Conservation (phyloP, 2,888 invertebrate species). For the Agrotis ipsilon region DNA sequence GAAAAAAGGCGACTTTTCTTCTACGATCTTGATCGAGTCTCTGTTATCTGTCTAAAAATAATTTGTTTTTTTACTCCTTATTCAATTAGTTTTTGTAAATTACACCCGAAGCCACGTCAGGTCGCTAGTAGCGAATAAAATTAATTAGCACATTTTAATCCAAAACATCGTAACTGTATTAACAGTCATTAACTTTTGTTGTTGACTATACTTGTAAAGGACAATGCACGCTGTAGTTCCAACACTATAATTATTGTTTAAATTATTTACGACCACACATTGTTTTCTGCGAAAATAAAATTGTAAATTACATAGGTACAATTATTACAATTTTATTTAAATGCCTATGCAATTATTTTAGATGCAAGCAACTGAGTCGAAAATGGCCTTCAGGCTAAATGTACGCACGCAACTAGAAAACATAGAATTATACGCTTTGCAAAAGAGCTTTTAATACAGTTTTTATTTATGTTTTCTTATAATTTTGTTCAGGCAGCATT, state of each 20-base stretch:
- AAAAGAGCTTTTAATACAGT: background rate
- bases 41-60: no score
- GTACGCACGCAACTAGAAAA: slow-evolving; percentile 69
- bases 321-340: slow-evolving; percentile 71
- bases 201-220: slow-evolving; percentile 1
- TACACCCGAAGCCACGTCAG: no score
- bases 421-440: slow-evolving; percentile 27
- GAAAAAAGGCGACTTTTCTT: no score
- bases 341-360: slow-evolving; percentile 61
- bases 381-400: slow-evolving; percentile 69
- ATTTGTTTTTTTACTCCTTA: no score
- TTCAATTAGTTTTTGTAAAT: no score
- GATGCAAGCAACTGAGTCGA: slow-evolving; percentile 64
- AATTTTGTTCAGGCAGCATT: background rate
- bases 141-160: background rate
- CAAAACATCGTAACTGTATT: slow-evolving; percentile 4
- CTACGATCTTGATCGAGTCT: no score
- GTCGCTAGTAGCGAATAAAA: background rate
- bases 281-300: slow-evolving; percentile 53
- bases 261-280: slow-evolving; percentile 35
- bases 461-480: slow-evolving; percentile 2
- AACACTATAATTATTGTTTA: slow-evolving; percentile 47
- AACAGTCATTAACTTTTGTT: background rate
- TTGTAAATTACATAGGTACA: slow-evolving; percentile 59
- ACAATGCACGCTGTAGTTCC: slow-evolving; percentile 21